Percentiles rank a stretch among this genome's conserved stretches.
These are phyloP conservation scores for Ptychobarbus kaznakovi DNA, from an alignment of 2,797 vertebrate species.

Conservation along the genomic window DNA sequence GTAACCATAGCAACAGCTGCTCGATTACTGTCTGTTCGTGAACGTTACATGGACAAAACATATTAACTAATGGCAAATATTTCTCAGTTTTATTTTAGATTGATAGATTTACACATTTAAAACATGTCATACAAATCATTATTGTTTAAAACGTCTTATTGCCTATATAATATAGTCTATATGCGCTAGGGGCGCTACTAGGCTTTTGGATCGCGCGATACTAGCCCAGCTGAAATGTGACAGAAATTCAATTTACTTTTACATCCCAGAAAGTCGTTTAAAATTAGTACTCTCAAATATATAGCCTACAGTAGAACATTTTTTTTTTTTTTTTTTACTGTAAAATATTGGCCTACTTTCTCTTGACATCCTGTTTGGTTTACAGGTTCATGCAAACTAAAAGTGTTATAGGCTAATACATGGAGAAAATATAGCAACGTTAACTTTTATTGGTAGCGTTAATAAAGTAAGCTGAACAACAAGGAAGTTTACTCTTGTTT, in stretches of 20 bases:
- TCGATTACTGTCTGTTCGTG: neutral
- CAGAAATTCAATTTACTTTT: neutral
- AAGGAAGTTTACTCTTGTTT: neutral
- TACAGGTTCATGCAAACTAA: neutral
- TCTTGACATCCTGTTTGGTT: neutral
- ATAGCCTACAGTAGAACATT: neutral
- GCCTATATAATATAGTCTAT: neutral
- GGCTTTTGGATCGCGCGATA: neutral
- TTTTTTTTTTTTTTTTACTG: neutral
- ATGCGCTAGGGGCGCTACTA: slow-evolving; percentile 24
- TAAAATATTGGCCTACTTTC: neutral
- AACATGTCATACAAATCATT: neutral
- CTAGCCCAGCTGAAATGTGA: neutral
- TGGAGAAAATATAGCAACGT: neutral
- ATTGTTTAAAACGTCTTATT: neutral
- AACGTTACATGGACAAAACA: neutral
- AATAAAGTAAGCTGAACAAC: neutral
- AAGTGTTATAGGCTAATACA: no score
- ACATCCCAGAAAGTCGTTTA: neutral
- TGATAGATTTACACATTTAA: neutral
- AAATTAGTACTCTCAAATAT: no score
- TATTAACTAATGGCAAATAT: neutral
- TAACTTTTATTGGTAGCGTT: neutral
- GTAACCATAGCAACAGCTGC: neutral
- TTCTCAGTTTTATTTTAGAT: neutral